A percentile compares a stretch with the other conserved stretches of the same genome.
phyloP scores from a whole-genome alignment of 2,113 vertebrate genomes.

The rat (Rattus norvegicus) region DNA sequence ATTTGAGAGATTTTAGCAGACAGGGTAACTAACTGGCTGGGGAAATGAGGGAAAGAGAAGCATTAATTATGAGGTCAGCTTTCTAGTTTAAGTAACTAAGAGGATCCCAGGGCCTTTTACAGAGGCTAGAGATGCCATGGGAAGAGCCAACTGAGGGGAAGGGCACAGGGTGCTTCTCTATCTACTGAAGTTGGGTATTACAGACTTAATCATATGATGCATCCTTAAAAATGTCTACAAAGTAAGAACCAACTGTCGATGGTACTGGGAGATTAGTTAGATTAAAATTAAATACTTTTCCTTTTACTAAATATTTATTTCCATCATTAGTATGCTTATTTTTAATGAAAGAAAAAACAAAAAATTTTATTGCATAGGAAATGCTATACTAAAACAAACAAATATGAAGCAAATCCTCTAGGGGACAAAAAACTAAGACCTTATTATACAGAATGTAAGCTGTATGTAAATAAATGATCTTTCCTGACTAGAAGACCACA shows the following conservation, averaged over 20 bases:
- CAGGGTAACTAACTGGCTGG: not conserved
- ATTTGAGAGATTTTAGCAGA: not conserved
- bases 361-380: slow-evolving; percentile 26
- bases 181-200: not conserved
- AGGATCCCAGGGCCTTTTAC: not conserved
- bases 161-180: not conserved
- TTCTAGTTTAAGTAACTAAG: slow-evolving; percentile 1
- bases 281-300: not conserved
- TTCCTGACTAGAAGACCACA: not conserved
- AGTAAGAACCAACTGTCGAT: slow-evolving; percentile 31
- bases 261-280: not conserved
- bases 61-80: not conserved
- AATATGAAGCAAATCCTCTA: not conserved
- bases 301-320: slow-evolving; percentile 40
- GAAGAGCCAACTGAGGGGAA: not conserved
- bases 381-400: not conserved
- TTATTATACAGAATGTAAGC: not conserved
- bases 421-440: not conserved
- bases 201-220: not conserved
- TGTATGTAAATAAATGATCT: slow-evolving; percentile 32
- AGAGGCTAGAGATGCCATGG: not conserved
- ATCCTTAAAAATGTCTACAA: slow-evolving; percentile 7
- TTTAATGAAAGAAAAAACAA: slow-evolving; percentile 52
- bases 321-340: slow-evolving; percentile 55
- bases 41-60: not conserved